Conservation (phyloP, 2,113 vertebrate species). For the Labeo rohita region DNA sequence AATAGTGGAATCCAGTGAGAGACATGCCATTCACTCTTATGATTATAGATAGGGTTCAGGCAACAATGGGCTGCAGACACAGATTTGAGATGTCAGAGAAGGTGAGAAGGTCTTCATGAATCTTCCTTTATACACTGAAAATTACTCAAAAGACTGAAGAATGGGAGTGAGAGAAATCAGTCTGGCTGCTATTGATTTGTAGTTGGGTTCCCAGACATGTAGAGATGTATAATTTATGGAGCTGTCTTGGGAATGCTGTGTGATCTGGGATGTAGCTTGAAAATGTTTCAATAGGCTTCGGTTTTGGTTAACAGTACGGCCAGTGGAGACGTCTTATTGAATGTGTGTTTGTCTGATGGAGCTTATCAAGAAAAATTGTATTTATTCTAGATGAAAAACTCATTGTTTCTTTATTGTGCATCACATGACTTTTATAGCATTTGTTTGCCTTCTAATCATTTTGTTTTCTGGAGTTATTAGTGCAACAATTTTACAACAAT, state of each 20-base stretch:
- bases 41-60: slow-evolving; percentile 32
- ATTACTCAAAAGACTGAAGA: slow-evolving; percentile 35
- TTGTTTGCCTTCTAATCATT: too few relatives aligned
- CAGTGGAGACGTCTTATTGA: not conserved
- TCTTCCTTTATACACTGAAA: slow-evolving; percentile 26
- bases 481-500: too few relatives aligned
- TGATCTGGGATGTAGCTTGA: slow-evolving; percentile 61
- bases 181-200: slow-evolving; percentile 32
- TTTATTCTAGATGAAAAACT: too few relatives aligned
- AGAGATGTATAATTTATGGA: slow-evolving; percentile 71
- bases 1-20: slow-evolving; percentile 7
- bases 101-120: slow-evolving; percentile 33
- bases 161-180: slow-evolving; percentile 27
- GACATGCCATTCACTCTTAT: slow-evolving; percentile 23
- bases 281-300: not conserved
- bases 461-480: too few relatives aligned
- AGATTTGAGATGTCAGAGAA: slow-evolving; percentile 7
- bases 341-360: not conserved
- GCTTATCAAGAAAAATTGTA: not conserved
- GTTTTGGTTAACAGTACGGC: not conserved
- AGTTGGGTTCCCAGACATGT: slow-evolving; percentile 57
- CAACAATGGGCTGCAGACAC: slow-evolving; percentile 24
- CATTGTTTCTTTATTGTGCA: too few relatives aligned
- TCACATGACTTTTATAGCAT: too few relatives aligned
- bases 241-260: slow-evolving; percentile 62